Percentiles rank a stretch among this genome's conserved stretches.
Conservation (phyloP, 2,888 invertebrate genomes). For the Pammene fasciana region DNA sequence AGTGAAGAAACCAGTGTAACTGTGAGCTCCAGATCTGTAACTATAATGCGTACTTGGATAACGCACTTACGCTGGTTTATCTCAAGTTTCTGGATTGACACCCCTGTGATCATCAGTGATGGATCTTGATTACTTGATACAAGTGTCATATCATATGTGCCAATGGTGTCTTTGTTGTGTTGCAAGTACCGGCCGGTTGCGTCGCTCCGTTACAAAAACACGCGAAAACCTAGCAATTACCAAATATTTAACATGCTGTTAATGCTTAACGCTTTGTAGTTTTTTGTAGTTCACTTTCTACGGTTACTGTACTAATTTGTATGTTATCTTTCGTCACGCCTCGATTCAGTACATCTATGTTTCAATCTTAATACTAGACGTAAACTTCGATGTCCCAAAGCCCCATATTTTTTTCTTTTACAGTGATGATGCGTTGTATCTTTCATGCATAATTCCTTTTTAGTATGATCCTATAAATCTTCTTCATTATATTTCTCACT, state of each 20-base stretch:
- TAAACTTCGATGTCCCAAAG: too few species aligned
- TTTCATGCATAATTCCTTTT: too few species aligned
- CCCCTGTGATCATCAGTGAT: slow-evolving; percentile 32
- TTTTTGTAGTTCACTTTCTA: slow-evolving; percentile 58
- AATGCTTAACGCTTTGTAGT: slow-evolving; percentile 43
- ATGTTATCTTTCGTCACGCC: slow-evolving; percentile 67
- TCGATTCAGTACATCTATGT: slow-evolving; percentile 60
- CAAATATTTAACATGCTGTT: slow-evolving; percentile 40
- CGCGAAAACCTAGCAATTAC: slow-evolving; percentile 49
- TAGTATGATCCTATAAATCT: neutral
- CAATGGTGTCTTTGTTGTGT: slow-evolving; percentile 50
- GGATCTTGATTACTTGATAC: slow-evolving; percentile 23
- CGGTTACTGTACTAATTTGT: slow-evolving; percentile 59
- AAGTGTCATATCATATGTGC: slow-evolving; percentile 41
- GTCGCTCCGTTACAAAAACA: slow-evolving; percentile 42
- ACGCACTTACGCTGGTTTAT: neutral
- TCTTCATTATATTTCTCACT: slow-evolving; percentile 14
- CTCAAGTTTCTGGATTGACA: slow-evolving; percentile 47
- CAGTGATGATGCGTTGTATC: too few species aligned
- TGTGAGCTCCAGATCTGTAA: neutral
- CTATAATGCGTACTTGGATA: neutral
- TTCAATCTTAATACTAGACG: slow-evolving; percentile 51
- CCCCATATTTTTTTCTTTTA: too few species aligned
- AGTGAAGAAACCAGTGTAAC: neutral
- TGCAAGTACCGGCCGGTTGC: slow-evolving; percentile 55